phyloP scores from a whole-genome alignment of 1,140 invertebrate species.

The Batillaria attramentaria region DNA sequence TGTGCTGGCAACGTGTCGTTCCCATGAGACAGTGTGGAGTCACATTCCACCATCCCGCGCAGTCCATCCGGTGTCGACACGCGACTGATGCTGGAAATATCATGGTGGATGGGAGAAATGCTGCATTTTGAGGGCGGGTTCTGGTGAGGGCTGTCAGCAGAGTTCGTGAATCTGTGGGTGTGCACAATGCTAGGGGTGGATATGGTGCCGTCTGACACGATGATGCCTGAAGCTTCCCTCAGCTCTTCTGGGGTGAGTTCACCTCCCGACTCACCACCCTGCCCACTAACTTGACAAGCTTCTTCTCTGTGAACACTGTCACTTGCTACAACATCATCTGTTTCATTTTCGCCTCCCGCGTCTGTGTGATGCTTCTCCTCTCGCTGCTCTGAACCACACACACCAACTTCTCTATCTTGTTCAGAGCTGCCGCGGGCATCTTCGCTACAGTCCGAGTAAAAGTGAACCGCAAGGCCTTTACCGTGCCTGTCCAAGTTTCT shows the following conservation, averaged over 20 bases:
- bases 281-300: too few relatives aligned
- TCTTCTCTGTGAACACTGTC: not conserved
- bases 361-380: not conserved
- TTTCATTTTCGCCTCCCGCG: not conserved
- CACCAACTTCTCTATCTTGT: too few relatives aligned
- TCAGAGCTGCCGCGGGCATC: too few relatives aligned
- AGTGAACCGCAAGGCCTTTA: too few relatives aligned
- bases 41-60: conserved; percentile 40
- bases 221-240: conserved; percentile 1
- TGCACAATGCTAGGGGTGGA: conserved; percentile 32
- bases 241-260: too few relatives aligned
- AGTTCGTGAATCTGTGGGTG: not conserved
- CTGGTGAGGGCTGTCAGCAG: too few relatives aligned
- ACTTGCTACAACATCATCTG: not conserved
- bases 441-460: too few relatives aligned
- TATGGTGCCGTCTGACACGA: conserved; percentile 25
- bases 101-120: conserved; percentile 34
- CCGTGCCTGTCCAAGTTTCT: too few relatives aligned
- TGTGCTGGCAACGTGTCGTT: not conserved
- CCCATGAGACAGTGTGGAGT: conserved; percentile 26
- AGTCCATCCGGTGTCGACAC: conserved; percentile 46
- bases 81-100: conserved; percentile 50
- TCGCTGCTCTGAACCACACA: too few relatives aligned
- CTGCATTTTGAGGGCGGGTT: not conserved
- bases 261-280: too few relatives aligned